Base-by-base conservation (phyloP, 2,113 vertebrate genomes). In the Physeter macrocephalus region DNA sequence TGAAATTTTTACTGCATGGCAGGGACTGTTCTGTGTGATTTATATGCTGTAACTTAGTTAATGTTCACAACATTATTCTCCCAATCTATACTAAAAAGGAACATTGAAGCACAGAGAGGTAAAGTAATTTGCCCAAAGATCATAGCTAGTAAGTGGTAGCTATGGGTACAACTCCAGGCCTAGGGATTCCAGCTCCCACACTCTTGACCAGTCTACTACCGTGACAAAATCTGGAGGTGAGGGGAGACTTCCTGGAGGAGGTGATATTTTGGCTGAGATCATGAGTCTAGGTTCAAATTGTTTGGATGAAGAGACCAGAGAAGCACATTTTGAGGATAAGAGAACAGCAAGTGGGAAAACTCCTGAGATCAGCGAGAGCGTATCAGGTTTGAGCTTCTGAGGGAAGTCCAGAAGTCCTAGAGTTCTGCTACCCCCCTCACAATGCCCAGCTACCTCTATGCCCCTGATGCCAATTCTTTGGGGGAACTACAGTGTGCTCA, bases 111-210 rank as follows among this genome's bases (percentile, higher is more conserved):
- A 59, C 64, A 85, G n/a, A 91, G 12, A 49, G n/a, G 21, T 41
- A 2, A 41, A 94, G 12, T 46, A 27, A 27, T 31, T 39, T 83
- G 4, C 1, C 27, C 46, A 11, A 67, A 93, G 14, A 8, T 36
- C 36, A 49, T 6, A 82, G 59, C 81, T 52, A 3, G 8, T 23
- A 61, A 69, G 59, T n/a, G 20, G 34, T 1, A 27, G 34, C 9
- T 31, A 1, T 39, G 27, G 49, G 5, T 11, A 23, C 52, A 52
- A 13, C 29, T n/a, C 10, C 36, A 75, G 27, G 11, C 21, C 8
- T 69, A 3, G 11, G 2, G 20, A 34, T 27, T 18, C 34, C n/a
- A 9, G 34, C 8, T 1, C 1, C 54, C 3, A 69, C 0, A 1
- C 9, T 41, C 23, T 72, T 14, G 77, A 36, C 1, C 1, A 39